A percentile compares a stretch with the other conserved stretches of the same genome.
Conservation (phyloP, 2,113 vertebrate species). For the Gymnorhina tibicen region DNA sequence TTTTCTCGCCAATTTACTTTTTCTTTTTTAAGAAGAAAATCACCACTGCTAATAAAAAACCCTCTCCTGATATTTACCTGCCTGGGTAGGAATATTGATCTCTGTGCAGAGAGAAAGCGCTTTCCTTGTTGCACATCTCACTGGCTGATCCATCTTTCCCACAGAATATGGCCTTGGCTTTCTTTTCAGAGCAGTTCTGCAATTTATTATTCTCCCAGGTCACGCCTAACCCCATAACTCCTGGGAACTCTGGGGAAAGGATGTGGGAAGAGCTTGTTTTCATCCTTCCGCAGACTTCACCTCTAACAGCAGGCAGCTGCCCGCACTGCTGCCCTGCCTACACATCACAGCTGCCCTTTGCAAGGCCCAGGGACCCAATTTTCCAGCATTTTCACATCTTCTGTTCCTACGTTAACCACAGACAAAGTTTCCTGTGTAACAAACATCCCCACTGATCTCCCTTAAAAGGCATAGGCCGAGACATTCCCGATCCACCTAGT, state of each 20-base stretch:
- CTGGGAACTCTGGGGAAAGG: background rate
- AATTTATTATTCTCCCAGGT: background rate
- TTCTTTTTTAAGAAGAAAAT: background rate
- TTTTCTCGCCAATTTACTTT: background rate
- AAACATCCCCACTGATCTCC: background rate
- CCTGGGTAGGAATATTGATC: background rate
- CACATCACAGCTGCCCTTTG: background rate
- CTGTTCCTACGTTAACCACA: background rate
- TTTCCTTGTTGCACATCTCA: background rate
- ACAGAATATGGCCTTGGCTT: background rate
- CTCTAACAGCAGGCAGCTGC: background rate
- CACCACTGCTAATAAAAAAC: background rate
- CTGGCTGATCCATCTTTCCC: background rate
- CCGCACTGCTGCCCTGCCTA: background rate
- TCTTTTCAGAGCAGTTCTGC: background rate
- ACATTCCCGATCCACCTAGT: no score
- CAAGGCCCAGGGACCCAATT: background rate
- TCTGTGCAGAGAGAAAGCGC: background rate
- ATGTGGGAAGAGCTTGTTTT: background rate
- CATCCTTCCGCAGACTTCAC: background rate
- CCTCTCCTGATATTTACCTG: background rate
- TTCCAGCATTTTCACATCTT: background rate
- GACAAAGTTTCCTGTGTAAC: background rate
- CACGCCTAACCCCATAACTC: accelerated
- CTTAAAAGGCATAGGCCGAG: background rate